These are phyloP conservation scores for Albula goreensis DNA, from an alignment of 2,113 vertebrate species.

Conservation along the genomic window DNA sequence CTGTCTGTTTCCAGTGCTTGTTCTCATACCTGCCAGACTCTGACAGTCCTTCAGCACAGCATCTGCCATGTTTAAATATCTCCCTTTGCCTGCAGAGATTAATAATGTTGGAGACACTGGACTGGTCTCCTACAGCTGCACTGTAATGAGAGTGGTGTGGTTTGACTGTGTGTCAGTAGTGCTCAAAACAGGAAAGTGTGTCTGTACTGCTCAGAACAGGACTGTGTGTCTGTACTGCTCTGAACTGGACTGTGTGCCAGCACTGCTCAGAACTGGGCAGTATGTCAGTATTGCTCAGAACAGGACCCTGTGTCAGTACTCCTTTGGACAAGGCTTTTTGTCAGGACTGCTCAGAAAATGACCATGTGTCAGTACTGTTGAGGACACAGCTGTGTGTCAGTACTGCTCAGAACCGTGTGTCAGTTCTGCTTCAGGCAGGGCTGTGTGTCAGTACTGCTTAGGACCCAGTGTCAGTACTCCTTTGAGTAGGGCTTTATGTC, in stretches of 20 bases:
- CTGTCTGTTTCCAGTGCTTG: constrained; percentile 34
- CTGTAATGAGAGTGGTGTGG: background rate
- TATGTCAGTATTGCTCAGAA: background rate
- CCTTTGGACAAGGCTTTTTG: too few species aligned
- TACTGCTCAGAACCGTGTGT: too few species aligned
- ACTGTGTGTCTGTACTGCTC: background rate
- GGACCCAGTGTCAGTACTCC: too few species aligned
- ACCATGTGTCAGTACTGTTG: too few species aligned
- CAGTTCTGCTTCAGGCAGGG: too few species aligned
- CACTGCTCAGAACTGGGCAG: background rate
- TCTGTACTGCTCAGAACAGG: background rate
- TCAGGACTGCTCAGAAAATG: too few species aligned
- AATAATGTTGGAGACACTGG: background rate
- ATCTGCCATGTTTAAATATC: background rate
- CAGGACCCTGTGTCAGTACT: background rate
- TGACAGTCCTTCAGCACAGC: background rate
- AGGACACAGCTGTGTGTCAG: too few species aligned
- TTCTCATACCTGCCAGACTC: background rate
- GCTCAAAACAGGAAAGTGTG: too few species aligned
- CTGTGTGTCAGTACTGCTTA: too few species aligned
- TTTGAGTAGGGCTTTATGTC: too few species aligned
- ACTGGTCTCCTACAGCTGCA: background rate
- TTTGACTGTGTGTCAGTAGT: background rate
- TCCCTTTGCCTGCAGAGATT: background rate
- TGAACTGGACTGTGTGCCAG: background rate